Evolutionary conservation across 2,888 invertebrate genomes (phyloP), one percentile per base, ranked within the genome.

Genomic region (Drosophila formosana): DNA sequence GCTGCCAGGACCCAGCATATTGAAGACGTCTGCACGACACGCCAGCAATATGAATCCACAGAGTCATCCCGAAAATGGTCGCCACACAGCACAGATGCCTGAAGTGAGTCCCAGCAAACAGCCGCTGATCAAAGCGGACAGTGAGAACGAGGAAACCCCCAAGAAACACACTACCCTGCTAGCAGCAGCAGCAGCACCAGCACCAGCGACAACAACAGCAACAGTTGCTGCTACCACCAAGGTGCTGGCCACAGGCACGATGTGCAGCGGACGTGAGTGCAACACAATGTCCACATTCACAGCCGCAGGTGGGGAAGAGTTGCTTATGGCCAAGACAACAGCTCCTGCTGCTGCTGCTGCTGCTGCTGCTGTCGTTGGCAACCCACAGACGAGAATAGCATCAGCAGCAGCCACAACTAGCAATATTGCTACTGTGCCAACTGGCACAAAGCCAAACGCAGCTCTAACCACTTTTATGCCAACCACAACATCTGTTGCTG

Each of bases 1-100:
- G 50, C 52, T 85, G 28, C 89, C 93, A 13, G 92, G 93, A 41
- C 91, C 92, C 6, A 93, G 93, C 71, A 92, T 93, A 78, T 78
- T 93, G 23, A 94, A 94, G 90, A 90, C 78, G 11, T 65, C 82
- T 3, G 62, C 82, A 11, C 90, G 78, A 30, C 72, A 72, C 53
- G 69, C 60, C 45, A 70, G 76, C 75, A 80, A 76, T 55, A 66
- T 9, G 8, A 61, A 37, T 52, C 80, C 77, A 37, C 84, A 78
- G 60, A 49, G 65, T 37, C 84, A 80, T 65, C 34, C 68, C 8
- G 71, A 68, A 30, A 79, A 89, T 43, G 80, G 72, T 28, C 89
- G 86, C 61, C 74, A 64, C 39, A 81, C 66, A 50, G 47, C 69
- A 18, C 18, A 18, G 1, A 28, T 39, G 4, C 13, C 75, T 11